phyloP scores from a whole-genome alignment of 2,888 invertebrate species.

The Seira sanloemensis region DNA sequence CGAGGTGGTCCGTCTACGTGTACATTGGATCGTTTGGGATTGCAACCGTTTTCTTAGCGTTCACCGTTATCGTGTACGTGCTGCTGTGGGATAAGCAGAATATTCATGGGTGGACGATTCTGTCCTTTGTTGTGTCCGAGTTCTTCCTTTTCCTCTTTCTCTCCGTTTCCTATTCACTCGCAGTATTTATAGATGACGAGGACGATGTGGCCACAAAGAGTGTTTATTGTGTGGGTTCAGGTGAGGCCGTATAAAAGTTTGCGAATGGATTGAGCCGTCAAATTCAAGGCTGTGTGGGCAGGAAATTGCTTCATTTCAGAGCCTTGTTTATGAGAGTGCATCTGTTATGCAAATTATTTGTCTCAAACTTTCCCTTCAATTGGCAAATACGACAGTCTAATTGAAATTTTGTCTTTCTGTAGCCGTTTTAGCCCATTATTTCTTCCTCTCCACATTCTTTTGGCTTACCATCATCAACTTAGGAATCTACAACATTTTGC shows the following conservation, averaged over 20 bases:
- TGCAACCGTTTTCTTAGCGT: constrained; percentile 58
- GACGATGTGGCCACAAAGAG: constrained; percentile 14
- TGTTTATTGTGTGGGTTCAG: constrained; percentile 37
- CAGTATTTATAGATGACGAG: constrained; percentile 3
- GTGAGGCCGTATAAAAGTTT: too few relatives aligned
- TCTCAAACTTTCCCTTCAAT: too few relatives aligned
- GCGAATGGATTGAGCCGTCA: too few relatives aligned
- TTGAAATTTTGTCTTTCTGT: not conserved
- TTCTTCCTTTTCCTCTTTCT: constrained; percentile 61
- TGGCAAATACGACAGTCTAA: too few relatives aligned
- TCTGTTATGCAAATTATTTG: too few relatives aligned
- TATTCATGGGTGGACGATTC: constrained; percentile 68
- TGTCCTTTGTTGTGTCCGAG: constrained; percentile 57
- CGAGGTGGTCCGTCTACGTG: constrained; percentile 29
- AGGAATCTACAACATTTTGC: too few relatives aligned
- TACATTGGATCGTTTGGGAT: constrained; percentile 41
- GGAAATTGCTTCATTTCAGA: too few relatives aligned
- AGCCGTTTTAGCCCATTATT: constrained; percentile 69
- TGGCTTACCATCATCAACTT: constrained; percentile 72
- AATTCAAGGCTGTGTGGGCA: too few relatives aligned
- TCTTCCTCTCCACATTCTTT: constrained; percentile 69
- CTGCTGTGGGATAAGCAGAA: constrained; percentile 68
- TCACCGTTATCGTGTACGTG: constrained; percentile 61
- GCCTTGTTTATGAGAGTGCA: too few relatives aligned
- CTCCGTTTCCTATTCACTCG: constrained; percentile 20